Base-by-base conservation (phyloP, 1,140 invertebrate genomes). In the Tachypleus tridentatus region DNA sequence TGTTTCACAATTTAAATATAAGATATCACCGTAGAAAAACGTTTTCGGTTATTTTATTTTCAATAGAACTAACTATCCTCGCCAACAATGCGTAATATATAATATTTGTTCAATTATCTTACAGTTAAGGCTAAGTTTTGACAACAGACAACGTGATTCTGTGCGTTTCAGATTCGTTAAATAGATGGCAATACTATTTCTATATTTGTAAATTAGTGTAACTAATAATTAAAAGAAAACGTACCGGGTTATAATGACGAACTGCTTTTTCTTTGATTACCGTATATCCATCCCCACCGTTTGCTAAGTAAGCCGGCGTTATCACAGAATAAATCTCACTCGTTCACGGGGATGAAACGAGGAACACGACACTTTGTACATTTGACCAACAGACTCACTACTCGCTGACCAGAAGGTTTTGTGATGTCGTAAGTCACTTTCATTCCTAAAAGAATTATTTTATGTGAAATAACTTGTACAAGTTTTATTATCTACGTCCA, bases 301-400 rank as follows among this genome's bases (percentile, higher is more conserved):
- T 74, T 3, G 83, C 78, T 6, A 89, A 73, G 71, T 85, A 90
- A 61, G 79, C 80, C 52, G 80, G 77, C 50, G 84, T 77, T 4
- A 83, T 76, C 3, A 89, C 73, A 8, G 80, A 78, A 74, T 90
- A 90, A 52, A 78, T 63, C 10, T 64, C 63, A 11, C 73, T 74
- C 71, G 5, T 77, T 67, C 8, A 82, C 62, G 4, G 73, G 74
- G 9, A 81, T 76, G 72, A 83, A 88, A 3, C 69, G 73, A 5
- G 88, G 88, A 48, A 85, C 76, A 5, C 79, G 75, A 73, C 88
- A 90, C 4, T 80, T 74, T 4, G 80, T 75, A 70, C 88, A 90
- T 11, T 85, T 81, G 0, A 82, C 77, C 29, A 76, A 69, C 0
- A 84, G 73, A 0, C 79, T 77, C 11, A 79, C 69, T 3, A 88